Base-by-base conservation (phyloP, 2,797 vertebrate genomes). In the Gymnocypris eckloni region DNA sequence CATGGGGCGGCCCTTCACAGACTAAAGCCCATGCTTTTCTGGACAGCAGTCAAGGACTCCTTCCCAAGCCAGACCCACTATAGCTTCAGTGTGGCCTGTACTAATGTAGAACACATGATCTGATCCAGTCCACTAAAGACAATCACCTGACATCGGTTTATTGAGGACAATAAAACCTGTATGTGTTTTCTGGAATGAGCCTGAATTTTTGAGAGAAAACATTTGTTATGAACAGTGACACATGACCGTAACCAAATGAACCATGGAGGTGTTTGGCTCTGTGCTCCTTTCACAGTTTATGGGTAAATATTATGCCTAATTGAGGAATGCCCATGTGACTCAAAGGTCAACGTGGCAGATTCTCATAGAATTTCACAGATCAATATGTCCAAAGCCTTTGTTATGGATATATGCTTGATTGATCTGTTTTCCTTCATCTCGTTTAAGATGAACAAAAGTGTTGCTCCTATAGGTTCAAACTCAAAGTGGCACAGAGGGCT, bases 231-330 rank as follows among this genome's bases (percentile, higher is more conserved):
- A 81, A 54, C 78, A 20, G 4, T 6, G 41, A 52, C 77, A 81
- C 59, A 73, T 85, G 77, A 86, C 76, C 41, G 43, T 61, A 72
- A 50, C 64, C 28, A 37, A 67, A 67, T 33, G 15, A 37, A 37
- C 69, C 28, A 6, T n/a, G 39, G 72, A 76, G 59, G 69, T 76
- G 61, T 66, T 54, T 73, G 20, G 39, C 12, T 15, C 13, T 33
- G 1, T 16, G 39, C 25, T 11, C 54, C 41, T 54, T 59, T 82
- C 76, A 15, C 75, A 9, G 9, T 72, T 33, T 79, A 70, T 66
- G 59, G 18, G 33, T 77, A 84, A 83, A 88, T 88, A 37, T 70
- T 67, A 85, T 56, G 77, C 15, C 48, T 81, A 56, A 84, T 50
- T 86, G 70, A 73, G 45, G 79, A 73, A 73, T 59, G 48, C 11